phyloP scores from a whole-genome alignment of 2,888 invertebrate genomes.

The Acleris literana region DNA sequence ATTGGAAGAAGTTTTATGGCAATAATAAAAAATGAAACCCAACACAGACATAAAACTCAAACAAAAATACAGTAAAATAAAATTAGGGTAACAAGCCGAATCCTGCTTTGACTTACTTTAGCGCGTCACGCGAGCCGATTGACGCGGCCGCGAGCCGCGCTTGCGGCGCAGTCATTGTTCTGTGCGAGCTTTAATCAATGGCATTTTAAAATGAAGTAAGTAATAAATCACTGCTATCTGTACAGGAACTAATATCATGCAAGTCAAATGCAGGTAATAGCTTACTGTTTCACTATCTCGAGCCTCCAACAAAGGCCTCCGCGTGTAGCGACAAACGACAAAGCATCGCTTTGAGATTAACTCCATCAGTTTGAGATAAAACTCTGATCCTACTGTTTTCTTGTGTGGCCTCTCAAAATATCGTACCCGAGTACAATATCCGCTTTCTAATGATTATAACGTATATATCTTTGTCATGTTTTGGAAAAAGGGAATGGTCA shows the following conservation, averaged over 20 bases:
- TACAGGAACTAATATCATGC: constrained; percentile 41
- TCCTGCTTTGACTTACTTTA: constrained; percentile 71
- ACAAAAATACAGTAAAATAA: constrained; percentile 69
- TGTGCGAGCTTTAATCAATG: constrained; percentile 26
- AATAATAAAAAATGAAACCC: constrained; percentile 37
- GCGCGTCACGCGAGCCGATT: constrained; percentile 69
- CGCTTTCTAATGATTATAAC: constrained; percentile 37
- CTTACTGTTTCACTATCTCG: constrained; percentile 54
- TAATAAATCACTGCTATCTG: constrained; percentile 38
- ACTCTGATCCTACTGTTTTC: constrained; percentile 62
- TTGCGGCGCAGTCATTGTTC: constrained; percentile 4
- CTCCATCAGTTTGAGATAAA: constrained; percentile 72
- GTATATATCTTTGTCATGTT: constrained; percentile 37
- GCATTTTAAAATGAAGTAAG: constrained; percentile 33
- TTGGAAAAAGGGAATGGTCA: constrained; percentile 31
- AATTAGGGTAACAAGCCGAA: constrained; percentile 76
- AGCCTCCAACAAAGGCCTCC: constrained; percentile 56
- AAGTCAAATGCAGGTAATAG: constrained; percentile 50
- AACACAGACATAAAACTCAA: constrained; percentile 66
- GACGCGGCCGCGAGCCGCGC: constrained; percentile 45
- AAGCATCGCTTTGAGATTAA: constrained; percentile 73
- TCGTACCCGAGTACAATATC: constrained; percentile 39
- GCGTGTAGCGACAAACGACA: constrained; percentile 64
- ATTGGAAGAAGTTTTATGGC: constrained; percentile 35
- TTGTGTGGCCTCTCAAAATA: constrained; percentile 63